Percentiles rank a stretch among this genome's conserved stretches.
phyloP scores from a whole-genome alignment of 2,888 invertebrate species.

The Laspeyria flexula region DNA sequence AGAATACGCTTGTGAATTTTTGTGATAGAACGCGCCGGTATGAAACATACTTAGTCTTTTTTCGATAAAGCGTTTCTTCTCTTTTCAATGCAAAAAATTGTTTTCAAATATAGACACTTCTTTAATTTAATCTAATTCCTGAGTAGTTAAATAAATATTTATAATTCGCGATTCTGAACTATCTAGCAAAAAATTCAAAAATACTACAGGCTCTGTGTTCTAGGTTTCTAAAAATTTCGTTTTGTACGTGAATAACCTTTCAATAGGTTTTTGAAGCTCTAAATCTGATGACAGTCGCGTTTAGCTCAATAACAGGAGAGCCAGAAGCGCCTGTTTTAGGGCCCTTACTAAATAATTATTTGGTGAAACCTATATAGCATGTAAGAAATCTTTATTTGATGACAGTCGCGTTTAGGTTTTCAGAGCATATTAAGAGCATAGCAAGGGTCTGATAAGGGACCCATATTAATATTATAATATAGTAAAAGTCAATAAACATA shows the following conservation, averaged over 20 bases:
- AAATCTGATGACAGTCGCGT: conserved; percentile 24
- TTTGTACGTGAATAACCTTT: conserved; percentile 42
- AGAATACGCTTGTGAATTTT: no score
- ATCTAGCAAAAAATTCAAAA: conserved; percentile 39
- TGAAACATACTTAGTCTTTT: not conserved
- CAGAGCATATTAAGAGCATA: not conserved
- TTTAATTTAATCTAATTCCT: conserved; percentile 5
- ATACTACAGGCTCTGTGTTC: conserved; percentile 26
- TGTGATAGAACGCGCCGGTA: no score
- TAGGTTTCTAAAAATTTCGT: conserved; percentile 24
- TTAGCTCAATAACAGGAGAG: no score
- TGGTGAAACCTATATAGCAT: no score
- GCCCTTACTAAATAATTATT: no score
- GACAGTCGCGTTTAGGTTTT: conserved; percentile 21
- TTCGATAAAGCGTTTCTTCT: not conserved
- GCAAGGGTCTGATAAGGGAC: not conserved
- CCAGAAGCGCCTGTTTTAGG: no score
- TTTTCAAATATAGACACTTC: conserved; percentile 10
- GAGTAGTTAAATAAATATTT: conserved; percentile 10
- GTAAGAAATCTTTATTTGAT: no score
- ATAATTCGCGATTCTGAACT: conserved; percentile 24
- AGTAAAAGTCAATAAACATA: no score
- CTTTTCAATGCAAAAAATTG: not conserved
- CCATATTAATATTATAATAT: not conserved
- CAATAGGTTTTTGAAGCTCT: conserved; percentile 18